Base-by-base conservation (phyloP, 1,140 invertebrate genomes). In the Phortica variegata region DNA sequence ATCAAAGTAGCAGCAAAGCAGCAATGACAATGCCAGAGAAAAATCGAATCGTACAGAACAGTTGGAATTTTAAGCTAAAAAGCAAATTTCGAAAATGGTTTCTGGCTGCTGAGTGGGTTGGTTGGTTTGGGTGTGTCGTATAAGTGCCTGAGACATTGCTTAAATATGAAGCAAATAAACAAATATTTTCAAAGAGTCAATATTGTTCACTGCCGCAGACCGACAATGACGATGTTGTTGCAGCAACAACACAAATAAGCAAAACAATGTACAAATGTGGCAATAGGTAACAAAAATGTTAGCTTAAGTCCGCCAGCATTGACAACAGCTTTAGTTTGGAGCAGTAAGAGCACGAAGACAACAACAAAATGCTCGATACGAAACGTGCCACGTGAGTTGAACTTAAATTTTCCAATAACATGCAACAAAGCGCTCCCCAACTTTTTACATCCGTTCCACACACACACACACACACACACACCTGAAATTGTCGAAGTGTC, bases 161-260 rank as follows among this genome's bases (percentile, higher is more conserved):
- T 69, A 68, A 68, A 68, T 68, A 68, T 68, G 60, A 48, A 63
- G 63, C 63, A 68, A 68, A 68, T 68, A 68, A 68, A 68, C 63
- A 68, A 68, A 68, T 68, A 66, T 63, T 58, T 38, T 10, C 12
- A 54, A 49, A 53, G 56, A 44, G 21, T 45, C 60, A 54, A 57
- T 34, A 15, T 34, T 34, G 32, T 34, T 29, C 26, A 29, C 12
- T 6, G 26, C 19, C 52, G 48, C 45, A 49, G 36, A 47, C 17
- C 18, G 17, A 9, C 38, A 15, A 7, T 19, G 36, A 10, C 32
- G 43, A 49, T 41, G 58, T 47, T 49, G 36, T 33, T 40, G 38
- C 16, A 10, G 33, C 38, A 26, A 26, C 23, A 26, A 26, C 23
- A 26, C 5, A 5, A 26, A 26, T 10, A 26, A 26, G 5, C 5